phyloP scores from a whole-genome alignment of 2,113 vertebrate genomes.

The Anarhynchus alexandrinus region DNA sequence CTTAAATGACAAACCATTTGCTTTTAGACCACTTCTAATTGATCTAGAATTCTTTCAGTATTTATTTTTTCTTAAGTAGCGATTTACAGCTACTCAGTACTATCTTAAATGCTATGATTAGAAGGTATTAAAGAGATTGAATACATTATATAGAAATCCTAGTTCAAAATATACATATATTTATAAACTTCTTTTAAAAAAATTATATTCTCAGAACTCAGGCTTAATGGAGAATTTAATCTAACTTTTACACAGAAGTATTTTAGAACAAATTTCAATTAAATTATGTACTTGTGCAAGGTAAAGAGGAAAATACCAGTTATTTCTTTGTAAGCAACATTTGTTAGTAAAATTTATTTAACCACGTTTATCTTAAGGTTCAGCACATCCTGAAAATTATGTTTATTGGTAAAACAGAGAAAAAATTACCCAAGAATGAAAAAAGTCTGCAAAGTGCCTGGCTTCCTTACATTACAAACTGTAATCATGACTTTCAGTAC shows the following conservation, averaged over 20 bases:
- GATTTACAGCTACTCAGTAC: neutral
- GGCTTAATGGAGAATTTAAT: neutral
- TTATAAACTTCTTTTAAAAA: neutral
- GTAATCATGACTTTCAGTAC: neutral
- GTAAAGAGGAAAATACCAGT: neutral
- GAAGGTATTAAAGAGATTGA: neutral
- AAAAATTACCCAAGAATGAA: neutral
- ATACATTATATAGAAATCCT: neutral
- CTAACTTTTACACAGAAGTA: neutral
- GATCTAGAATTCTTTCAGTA: neutral
- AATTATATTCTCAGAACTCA: neutral
- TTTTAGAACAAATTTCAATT: neutral
- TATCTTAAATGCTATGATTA: neutral
- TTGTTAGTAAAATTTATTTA: neutral
- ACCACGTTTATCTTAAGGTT: neutral
- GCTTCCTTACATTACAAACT: neutral
- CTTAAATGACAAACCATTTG: neutral
- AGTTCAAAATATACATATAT: neutral
- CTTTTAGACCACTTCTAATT: neutral
- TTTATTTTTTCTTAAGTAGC: neutral
- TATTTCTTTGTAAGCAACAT: neutral
- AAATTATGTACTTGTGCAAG: neutral
- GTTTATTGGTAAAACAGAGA: neutral
- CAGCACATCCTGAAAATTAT: neutral
- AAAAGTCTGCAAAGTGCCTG: neutral